phyloP scores from a whole-genome alignment of 2,888 invertebrate genomes.

The Andrena haemorrhoa region DNA sequence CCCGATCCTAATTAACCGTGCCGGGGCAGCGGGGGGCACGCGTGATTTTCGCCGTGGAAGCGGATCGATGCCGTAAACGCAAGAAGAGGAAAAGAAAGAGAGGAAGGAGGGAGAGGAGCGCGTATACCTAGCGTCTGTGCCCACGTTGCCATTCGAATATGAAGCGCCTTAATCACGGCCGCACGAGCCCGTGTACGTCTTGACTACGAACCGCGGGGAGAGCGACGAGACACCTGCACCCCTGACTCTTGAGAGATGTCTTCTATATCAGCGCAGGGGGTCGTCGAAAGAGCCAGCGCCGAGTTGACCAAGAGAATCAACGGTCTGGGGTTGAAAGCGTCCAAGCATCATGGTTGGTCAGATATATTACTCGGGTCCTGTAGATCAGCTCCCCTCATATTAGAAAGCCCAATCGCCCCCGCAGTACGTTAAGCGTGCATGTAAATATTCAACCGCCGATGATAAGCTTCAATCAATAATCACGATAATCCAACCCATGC shows the following conservation, averaged over 20 bases:
- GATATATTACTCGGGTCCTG: neutral
- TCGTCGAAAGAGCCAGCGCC: conserved; percentile 96
- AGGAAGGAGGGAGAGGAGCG: neutral
- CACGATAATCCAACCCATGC: too few relatives aligned
- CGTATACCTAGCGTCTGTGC: neutral
- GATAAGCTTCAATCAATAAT: conserved; percentile 31
- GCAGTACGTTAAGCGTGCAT: conserved; percentile 1
- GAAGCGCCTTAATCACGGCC: conserved; percentile 56
- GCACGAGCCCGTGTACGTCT: conserved; percentile 55
- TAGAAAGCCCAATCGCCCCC: neutral
- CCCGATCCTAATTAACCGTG: neutral
- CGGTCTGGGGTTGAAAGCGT: conserved; percentile 90
- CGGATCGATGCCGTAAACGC: conserved; percentile 14
- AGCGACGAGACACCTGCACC: conserved; percentile 44
- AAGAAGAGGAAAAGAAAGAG: neutral
- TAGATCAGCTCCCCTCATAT: neutral
- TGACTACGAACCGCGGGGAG: conserved; percentile 63
- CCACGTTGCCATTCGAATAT: conserved; percentile 55
- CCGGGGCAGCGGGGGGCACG: neutral
- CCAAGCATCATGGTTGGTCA: conserved; percentile 85
- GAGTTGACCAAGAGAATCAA: conserved; percentile 96
- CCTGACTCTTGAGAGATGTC: conserved; percentile 87
- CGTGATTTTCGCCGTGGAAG: conserved; percentile 16
- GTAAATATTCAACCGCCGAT: neutral
- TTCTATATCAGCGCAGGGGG: conserved; percentile 94